Percentiles rank a stretch among this genome's conserved stretches.
phyloP scores from a whole-genome alignment of 1,140 invertebrate genomes.

The Ceratina australensis region DNA sequence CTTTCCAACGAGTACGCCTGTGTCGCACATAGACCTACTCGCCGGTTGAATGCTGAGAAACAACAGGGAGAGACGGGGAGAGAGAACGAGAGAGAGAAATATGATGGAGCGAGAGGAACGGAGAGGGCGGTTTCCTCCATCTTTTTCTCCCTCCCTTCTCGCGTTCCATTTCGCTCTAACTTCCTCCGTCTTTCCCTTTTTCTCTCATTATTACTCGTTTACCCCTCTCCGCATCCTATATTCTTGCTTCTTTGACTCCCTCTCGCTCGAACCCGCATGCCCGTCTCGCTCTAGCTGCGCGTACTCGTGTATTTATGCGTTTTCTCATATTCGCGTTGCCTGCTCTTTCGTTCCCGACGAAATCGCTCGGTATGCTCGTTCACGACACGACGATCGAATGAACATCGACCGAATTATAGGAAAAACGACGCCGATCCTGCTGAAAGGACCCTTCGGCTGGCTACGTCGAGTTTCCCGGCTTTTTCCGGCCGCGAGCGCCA shows the following conservation, averaged over 20 bases:
- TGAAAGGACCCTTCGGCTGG: too few species aligned
- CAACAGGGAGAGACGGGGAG: conserved; percentile 33
- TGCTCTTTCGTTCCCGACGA: conserved; percentile 38
- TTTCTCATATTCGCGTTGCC: conserved; percentile 58
- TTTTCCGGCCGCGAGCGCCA: conserved; percentile 1
- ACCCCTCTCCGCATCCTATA: conserved; percentile 32
- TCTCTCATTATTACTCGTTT: conserved; percentile 39
- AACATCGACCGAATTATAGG: conserved; percentile 6
- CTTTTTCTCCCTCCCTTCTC: conserved; percentile 35
- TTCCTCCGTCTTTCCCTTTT: conserved; percentile 4
- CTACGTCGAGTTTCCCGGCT: neutral
- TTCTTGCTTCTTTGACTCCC: conserved; percentile 9
- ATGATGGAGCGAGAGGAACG: conserved; percentile 1
- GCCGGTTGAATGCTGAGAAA: conserved; percentile 52
- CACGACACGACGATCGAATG: conserved; percentile 46
- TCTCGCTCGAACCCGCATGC: conserved; percentile 10
- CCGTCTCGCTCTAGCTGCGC: conserved; percentile 25
- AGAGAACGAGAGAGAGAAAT: neutral
- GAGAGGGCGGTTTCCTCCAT: conserved; percentile 49
- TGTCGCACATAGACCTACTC: conserved; percentile 24
- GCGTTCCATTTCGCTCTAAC: conserved; percentile 1
- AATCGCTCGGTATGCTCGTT: conserved; percentile 41
- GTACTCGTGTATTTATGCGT: conserved; percentile 44
- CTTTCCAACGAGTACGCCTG: conserved; percentile 7
- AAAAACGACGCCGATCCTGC: neutral